Percentiles rank a stretch among this genome's conserved stretches.
Conservation (phyloP, 2,888 invertebrate genomes). For the Drosophila anceps region DNA sequence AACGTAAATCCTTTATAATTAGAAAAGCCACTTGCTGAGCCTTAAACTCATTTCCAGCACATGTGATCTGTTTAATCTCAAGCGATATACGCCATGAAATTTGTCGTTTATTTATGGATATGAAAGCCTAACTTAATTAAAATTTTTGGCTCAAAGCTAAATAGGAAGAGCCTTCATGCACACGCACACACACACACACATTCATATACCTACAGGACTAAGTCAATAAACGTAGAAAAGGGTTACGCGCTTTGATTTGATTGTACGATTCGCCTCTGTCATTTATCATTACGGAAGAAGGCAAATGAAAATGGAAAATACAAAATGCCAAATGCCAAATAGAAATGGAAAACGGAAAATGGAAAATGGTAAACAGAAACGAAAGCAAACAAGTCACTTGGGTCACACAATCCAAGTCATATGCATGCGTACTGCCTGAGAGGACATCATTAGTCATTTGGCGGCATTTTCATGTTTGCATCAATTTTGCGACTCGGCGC, state of each 20-base stretch:
- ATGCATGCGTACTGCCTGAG: slow-evolving; percentile 41
- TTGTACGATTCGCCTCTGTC: slow-evolving; percentile 69
- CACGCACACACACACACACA: slow-evolving; percentile 6
- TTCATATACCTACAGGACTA: slow-evolving; percentile 22
- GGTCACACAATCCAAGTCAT: slow-evolving; percentile 41
- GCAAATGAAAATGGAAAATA: slow-evolving; percentile 24
- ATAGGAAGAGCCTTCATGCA: slow-evolving; percentile 15
- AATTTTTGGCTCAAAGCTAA: slow-evolving; percentile 44
- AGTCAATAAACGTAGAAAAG: slow-evolving; percentile 69
- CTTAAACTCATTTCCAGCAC: slow-evolving; percentile 42
- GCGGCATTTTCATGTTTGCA: slow-evolving; percentile 68
- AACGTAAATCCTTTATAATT: slow-evolving; percentile 77
- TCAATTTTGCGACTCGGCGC: slow-evolving; percentile 62
- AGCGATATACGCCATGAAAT: slow-evolving; percentile 58
- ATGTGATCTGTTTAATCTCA: slow-evolving; percentile 47
- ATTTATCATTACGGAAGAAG: slow-evolving; percentile 64
- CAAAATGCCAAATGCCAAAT: slow-evolving; percentile 5
- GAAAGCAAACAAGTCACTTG: slow-evolving; percentile 54
- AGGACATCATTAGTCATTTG: slow-evolving; percentile 74
- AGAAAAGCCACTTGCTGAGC: slow-evolving; percentile 51
- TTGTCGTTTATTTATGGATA: slow-evolving; percentile 78
- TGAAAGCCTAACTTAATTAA: slow-evolving; percentile 65
- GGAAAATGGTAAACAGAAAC: slow-evolving; percentile 19
- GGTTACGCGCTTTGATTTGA: slow-evolving; percentile 70
- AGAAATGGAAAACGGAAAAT: slow-evolving; percentile 16